Evolutionary conservation across 2,113 vertebrate genomes (phyloP).

Genomic region (Dromas ardeola): DNA sequence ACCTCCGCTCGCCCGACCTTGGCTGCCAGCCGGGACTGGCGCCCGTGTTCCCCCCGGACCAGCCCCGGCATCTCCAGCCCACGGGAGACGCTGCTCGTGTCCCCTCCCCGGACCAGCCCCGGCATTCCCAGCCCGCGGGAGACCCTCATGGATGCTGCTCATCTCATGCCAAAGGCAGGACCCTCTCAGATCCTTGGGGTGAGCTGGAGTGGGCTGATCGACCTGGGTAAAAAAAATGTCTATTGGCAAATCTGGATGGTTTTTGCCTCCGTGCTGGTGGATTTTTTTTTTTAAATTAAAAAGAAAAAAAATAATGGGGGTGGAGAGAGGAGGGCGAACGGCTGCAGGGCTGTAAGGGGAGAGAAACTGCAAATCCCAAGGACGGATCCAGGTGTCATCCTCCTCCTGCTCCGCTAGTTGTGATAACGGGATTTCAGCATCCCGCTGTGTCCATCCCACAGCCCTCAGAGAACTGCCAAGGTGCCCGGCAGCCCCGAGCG

Average conservation of each 20-base stretch:
- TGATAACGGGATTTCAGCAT: neutral
- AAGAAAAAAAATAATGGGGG: too few species aligned
- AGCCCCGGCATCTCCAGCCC: neutral
- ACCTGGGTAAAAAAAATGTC: neutral
- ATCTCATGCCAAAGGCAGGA: neutral
- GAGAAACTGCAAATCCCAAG: accelerated
- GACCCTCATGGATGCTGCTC: neutral
- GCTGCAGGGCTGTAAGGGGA: neutral
- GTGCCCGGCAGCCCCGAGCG: accelerated
- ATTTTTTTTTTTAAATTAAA: neutral
- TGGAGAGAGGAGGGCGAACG: neutral
- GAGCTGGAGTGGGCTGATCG: accelerated
- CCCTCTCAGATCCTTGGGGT: neutral
- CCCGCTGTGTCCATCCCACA: accelerated
- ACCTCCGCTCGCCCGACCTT: neutral
- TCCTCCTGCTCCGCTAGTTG: neutral
- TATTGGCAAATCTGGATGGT: accelerated
- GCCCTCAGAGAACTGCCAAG: neutral
- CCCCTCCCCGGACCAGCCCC: neutral
- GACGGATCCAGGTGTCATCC: accelerated
- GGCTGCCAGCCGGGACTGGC: neutral
- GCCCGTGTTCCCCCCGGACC: neutral
- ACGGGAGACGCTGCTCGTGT: neutral
- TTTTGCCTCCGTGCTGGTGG: neutral
- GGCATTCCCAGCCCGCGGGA: neutral